Evolutionary conservation across 2,888 invertebrate species (phyloP).

Genomic region (Notocelia uddmanniana): DNA sequence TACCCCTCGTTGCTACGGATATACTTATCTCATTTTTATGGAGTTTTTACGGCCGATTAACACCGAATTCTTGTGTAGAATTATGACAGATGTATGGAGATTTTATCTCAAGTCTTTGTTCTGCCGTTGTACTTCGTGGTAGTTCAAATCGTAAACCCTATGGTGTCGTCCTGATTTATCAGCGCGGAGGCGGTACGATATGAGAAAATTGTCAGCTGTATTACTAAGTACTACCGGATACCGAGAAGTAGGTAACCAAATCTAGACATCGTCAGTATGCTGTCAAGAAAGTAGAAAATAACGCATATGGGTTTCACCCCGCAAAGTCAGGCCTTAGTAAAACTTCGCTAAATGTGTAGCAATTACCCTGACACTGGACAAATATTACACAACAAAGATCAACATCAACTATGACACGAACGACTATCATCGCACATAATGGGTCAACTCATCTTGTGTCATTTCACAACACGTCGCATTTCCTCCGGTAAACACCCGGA

Average conservation of each 20-base stretch:
- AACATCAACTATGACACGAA: background rate
- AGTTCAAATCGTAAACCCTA: too few species aligned
- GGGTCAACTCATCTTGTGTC: slow-evolving; percentile 5
- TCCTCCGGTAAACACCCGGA: slow-evolving; percentile 36
- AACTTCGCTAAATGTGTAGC: too few species aligned
- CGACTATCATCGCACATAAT: background rate
- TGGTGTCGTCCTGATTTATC: too few species aligned
- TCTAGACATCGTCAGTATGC: too few species aligned
- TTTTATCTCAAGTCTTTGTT: background rate
- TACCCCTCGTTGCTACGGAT: slow-evolving; percentile 5
- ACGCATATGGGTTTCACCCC: too few species aligned
- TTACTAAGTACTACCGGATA: too few species aligned
- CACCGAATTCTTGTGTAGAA: slow-evolving; percentile 21
- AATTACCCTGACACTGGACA: background rate
- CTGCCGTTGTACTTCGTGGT: too few species aligned
- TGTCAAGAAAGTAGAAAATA: too few species aligned
- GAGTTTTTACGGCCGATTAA: slow-evolving; percentile 32
- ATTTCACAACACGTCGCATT: slow-evolving; percentile 17
- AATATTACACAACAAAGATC: background rate
- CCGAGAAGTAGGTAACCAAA: too few species aligned
- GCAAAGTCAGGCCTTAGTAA: too few species aligned
- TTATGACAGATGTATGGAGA: background rate
- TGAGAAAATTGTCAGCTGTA: too few species aligned
- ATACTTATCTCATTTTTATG: slow-evolving; percentile 37
- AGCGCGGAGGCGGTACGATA: too few species aligned